Evolutionary conservation across 1,140 invertebrate genomes (phyloP).

Genomic region (Drosophila littoralis): DNA sequence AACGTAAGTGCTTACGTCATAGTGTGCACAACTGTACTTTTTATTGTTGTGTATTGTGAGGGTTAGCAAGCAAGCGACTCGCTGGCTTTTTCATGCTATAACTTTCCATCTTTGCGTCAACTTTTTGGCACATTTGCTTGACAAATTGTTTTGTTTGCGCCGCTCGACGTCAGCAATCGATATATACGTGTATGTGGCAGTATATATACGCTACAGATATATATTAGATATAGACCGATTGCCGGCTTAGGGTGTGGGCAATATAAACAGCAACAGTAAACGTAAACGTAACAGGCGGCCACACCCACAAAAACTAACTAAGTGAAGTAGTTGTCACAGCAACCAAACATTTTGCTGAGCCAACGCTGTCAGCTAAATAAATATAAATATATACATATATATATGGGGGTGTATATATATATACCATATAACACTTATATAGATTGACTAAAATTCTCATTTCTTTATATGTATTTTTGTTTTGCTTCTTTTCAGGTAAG

Average conservation of each 20-base stretch:
- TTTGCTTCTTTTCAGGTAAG: slow-evolving; percentile 64
- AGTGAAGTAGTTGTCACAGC: slow-evolving; percentile 70
- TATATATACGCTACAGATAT: slow-evolving; percentile 1
- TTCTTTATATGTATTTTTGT: slow-evolving; percentile 52
- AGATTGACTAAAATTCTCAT: slow-evolving; percentile 78
- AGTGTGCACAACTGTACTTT: slow-evolving; percentile 60
- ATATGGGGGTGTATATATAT: not conserved
- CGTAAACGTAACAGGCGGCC: slow-evolving; percentile 15
- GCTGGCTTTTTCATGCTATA: slow-evolving; percentile 50
- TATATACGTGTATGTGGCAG: slow-evolving; percentile 40
- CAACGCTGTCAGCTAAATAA: slow-evolving; percentile 66
- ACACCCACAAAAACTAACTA: slow-evolving; percentile 44
- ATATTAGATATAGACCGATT: slow-evolving; percentile 13
- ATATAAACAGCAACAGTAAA: slow-evolving; percentile 36
- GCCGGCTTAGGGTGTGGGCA: slow-evolving; percentile 7
- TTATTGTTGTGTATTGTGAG: slow-evolving; percentile 21
- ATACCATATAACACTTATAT: slow-evolving; percentile 19
- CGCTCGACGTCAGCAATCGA: slow-evolving; percentile 70
- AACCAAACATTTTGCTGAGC: slow-evolving; percentile 56
- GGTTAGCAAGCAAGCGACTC: slow-evolving; percentile 20
- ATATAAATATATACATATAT: slow-evolving; percentile 50
- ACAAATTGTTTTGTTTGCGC: slow-evolving; percentile 80
- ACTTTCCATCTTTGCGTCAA: slow-evolving; percentile 74
- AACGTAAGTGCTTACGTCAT: slow-evolving; percentile 51
- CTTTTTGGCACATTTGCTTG: slow-evolving; percentile 80